These are phyloP conservation scores for Poeciliopsis turneri DNA, from an alignment of 2,797 vertebrate species.

Conservation along the genomic window DNA sequence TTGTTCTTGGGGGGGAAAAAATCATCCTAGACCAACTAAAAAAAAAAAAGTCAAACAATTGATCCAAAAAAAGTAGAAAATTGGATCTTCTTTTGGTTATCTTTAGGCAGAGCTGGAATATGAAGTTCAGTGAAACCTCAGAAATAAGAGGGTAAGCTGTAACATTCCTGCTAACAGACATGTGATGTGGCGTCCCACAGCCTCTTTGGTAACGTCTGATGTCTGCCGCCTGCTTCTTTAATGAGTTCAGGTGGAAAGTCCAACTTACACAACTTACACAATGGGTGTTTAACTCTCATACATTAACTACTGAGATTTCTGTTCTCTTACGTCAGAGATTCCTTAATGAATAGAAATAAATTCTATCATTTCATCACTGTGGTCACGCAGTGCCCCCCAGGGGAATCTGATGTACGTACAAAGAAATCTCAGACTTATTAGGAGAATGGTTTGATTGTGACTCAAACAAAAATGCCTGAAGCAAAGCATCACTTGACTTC, in stretches of 20 bases:
- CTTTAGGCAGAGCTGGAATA: conserved; percentile 44
- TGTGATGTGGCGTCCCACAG: conserved; percentile 14
- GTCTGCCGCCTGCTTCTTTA: not conserved
- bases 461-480: conserved; percentile 15
- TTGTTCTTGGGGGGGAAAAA: not conserved
- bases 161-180: conserved; percentile 45
- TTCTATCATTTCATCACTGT: conserved; percentile 40
- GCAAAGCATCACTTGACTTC: conserved; percentile 66
- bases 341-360: conserved; percentile 25
- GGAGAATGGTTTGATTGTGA: conserved; percentile 40
- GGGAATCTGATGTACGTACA: conserved; percentile 29
- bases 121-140: conserved; percentile 29
- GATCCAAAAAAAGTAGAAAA: not conserved
- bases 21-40: not conserved
- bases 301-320: conserved; percentile 44
- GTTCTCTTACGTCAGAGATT: conserved; percentile 18
- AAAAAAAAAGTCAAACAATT: not conserved
- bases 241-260: too few relatives aligned
- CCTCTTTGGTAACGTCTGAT: not conserved
- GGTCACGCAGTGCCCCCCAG: conserved; percentile 41
- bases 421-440: conserved; percentile 14
- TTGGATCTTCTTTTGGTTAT: conserved; percentile 18
- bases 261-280: not conserved
- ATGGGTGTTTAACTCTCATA: not conserved
- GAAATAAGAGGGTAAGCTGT: conserved; percentile 19